Evolutionary conservation across 2,113 vertebrate species (phyloP), one percentile per base, ranked within the genome.

Genomic region (Microtus richardsoni): DNA sequence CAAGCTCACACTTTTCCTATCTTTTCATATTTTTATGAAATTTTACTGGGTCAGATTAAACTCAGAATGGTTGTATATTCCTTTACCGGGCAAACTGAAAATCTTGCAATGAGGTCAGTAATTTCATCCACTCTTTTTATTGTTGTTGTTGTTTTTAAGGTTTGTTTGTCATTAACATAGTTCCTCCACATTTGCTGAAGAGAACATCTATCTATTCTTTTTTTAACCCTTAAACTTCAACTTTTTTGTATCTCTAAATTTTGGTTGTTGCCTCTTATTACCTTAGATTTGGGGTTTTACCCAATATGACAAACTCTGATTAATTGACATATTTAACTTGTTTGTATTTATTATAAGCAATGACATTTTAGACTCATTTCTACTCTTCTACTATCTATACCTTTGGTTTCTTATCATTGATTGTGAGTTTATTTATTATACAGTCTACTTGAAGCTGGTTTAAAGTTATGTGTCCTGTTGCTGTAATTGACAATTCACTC

Each of bases 341-440:
- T 30, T 93, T 79, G 4, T 44, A 84, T 92, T 93, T 82, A 17
- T 89, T 93, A 62, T 62, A 70, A 70, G 75, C 77, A 92, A 86
- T 75, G 10, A 58, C 44, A 89, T 44, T 85, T 95, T 93, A 91
- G 33, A 84, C 52, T 89, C 19, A 9, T 85, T 96, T 96, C 66
- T 88, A 73, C 28, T 41, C 64, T 60, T 77, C 22, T 66, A 36
- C 21, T 75, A 91, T 93, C 89, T 73, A 30, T 80, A 75, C 7
- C 68, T 88, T 89, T 93, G 44, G 12, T 70, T 49, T 93, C 30
- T 58, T 89, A 1, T 73, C 39, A 90, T 78, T 90, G 54, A 47
- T 28, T 78, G 21, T 75, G 70, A 75, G 11, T 33, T 91, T 84
- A 19, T 85, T 93, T 52, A 49, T 26, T 86, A 49, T n/a, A 64